Evolutionary conservation across 92 coral and sea anemone genomes (phyloP), one percentile per base, ranked within the genome.

Genomic region (Actinostola sp.): DNA sequence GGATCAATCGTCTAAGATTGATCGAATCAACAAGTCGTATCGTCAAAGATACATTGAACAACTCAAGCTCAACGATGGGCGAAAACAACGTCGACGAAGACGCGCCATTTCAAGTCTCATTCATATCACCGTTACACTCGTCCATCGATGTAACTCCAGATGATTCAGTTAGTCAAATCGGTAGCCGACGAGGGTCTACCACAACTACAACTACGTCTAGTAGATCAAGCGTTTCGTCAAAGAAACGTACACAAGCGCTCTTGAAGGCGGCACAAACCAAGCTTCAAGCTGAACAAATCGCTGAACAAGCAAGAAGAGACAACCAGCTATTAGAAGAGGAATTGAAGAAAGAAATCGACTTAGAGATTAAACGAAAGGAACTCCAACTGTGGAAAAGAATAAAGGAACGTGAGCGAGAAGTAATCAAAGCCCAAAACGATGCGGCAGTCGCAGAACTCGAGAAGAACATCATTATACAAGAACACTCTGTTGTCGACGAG

Each of bases 41-140:
- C 63, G 63, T 3, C 63, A 26, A 56, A 56, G 63, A 56, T 56
- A 21, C 63, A 20, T 8, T n/a, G n/a, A n/a, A n/a, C n/a, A n/a
- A n/a, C 46, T 8, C 32, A 17, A 56, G 63, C 63, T 56, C 63
- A 29, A 56, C 63, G 33, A 56, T 56, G 63, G 23, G 63, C 63
- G 35, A 56, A 56, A 56, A 26, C 6, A 4, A 56, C 5, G 63
- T 56, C 63, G 63, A 56, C 63, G 33, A 56, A 56, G 63, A 56
- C 63, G 24, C 10, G 24, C 30, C 31, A 56, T 23, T 23, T 24
- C 32, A 11, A 56, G 5, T 20, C n/a, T 21, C 8, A 5, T 56
- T 56, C 36, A 21, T 56, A 4, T 56, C 63, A 15, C 63, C 63
- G 24, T 26, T 56, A 9, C 4, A 26, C 24, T 56, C 63, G 63